Conservation (phyloP, 2,113 vertebrate species). For the Eretmochelys imbricata region DNA sequence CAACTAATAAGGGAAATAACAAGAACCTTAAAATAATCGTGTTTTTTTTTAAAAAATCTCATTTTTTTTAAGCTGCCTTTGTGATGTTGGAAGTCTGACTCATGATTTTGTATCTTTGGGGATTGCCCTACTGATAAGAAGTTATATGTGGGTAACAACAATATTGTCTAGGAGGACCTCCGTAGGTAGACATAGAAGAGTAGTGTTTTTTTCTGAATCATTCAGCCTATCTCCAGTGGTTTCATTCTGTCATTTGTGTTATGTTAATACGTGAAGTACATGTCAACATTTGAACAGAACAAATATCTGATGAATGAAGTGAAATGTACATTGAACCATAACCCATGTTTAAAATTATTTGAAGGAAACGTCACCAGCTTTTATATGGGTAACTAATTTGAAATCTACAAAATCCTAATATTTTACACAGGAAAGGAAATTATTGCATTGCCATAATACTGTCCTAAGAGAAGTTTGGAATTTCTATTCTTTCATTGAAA, state of each 20-base stretch:
- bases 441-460: neutral
- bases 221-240: neutral
- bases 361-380: neutral
- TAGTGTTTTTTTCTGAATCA: neutral
- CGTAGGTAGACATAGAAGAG: neutral
- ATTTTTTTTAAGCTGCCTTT: neutral
- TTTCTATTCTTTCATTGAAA: neutral
- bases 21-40: neutral
- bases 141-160: neutral
- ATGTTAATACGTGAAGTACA: neutral
- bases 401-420: neutral
- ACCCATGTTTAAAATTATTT: neutral
- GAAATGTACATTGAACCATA: neutral
- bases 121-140: neutral
- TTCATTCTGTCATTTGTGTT: neutral
- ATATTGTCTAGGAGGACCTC: neutral
- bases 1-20: too few species aligned
- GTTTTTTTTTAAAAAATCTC: neutral
- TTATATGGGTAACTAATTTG: neutral
- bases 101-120: neutral
- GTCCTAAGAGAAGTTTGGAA: neutral
- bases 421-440: neutral
- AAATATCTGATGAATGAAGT: neutral
- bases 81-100: neutral
- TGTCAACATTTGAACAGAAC: neutral